phyloP scores from a whole-genome alignment of 2,113 vertebrate genomes.

The Sarotherodon lohbergeri region DNA sequence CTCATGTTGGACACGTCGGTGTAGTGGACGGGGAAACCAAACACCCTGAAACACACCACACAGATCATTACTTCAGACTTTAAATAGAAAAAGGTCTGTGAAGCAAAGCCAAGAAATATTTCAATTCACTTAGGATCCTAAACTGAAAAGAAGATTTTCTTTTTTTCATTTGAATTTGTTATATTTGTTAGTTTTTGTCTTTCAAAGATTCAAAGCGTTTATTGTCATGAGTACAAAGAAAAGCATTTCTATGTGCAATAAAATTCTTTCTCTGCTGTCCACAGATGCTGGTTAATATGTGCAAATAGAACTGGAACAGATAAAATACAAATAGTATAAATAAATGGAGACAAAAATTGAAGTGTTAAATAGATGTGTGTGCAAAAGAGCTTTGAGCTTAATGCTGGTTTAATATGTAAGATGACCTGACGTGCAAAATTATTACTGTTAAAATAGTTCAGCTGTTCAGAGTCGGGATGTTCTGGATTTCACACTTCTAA shows the following conservation, averaged over 20 bases:
- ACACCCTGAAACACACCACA: conserved; percentile 75
- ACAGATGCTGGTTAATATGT: not conserved
- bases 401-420: not conserved
- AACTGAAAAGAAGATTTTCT: not conserved
- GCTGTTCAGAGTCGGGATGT: not conserved
- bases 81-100: not conserved
- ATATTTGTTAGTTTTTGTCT: not conserved
- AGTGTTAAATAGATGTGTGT: not conserved
- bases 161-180: not conserved
- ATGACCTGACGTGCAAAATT: not conserved
- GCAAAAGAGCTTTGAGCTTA: not conserved
- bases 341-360: not conserved
- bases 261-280: not conserved
- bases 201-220: not conserved
- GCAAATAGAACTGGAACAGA: not conserved
- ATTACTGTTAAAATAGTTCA: not conserved
- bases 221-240: not conserved
- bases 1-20: conserved; percentile 99
- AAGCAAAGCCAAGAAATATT: not conserved
- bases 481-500: not conserved
- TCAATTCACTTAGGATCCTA: not conserved
- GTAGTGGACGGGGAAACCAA: conserved; percentile 97
- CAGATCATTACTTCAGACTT: not conserved
- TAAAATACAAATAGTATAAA: not conserved
- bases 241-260: not conserved